Conservation (phyloP, 53 echinoderm and acorn worm species). For the Echinometra lucunter region DNA sequence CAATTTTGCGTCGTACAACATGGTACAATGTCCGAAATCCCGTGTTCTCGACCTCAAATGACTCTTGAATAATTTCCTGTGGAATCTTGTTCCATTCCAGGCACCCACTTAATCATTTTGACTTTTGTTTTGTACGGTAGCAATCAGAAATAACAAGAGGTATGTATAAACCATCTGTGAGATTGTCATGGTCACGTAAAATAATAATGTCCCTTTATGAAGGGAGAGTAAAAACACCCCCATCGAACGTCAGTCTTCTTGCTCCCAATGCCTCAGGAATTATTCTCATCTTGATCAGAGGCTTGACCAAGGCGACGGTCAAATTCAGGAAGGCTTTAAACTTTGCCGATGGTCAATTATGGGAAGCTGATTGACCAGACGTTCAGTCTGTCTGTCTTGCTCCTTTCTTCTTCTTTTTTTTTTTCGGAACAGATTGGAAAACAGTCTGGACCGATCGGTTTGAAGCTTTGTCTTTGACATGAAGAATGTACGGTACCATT, state of each 20-base stretch:
- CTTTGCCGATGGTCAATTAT: slow-evolving; percentile 42
- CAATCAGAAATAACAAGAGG: not conserved
- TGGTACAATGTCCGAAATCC: no score
- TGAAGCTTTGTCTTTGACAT: not conserved
- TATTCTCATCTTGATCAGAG: slow-evolving; percentile 8
- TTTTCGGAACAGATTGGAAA: not conserved
- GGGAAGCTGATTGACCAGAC: slow-evolving; percentile 15
- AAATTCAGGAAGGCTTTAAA: slow-evolving; percentile 56
- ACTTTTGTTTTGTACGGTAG: not conserved
- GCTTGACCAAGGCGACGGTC: slow-evolving; percentile 19
- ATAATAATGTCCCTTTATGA: not conserved
- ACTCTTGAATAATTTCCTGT: no score
- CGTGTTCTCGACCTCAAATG: no score
- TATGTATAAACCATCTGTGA: slow-evolving; percentile 4
- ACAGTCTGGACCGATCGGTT: not conserved
- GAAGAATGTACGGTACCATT: not conserved
- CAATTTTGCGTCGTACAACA: no score
- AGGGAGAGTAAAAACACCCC: slow-evolving; percentile 3
- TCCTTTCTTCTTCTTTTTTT: not conserved
- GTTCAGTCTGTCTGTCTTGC: slow-evolving; percentile 17
- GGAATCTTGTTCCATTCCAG: not conserved
- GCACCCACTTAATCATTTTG: not conserved
- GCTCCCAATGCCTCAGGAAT: not conserved
- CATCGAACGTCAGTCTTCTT: slow-evolving; percentile 33
- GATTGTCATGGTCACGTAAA: slow-evolving; percentile 11